Conservation (phyloP, 2,888 invertebrate species). For the Crepidodera aurea region DNA sequence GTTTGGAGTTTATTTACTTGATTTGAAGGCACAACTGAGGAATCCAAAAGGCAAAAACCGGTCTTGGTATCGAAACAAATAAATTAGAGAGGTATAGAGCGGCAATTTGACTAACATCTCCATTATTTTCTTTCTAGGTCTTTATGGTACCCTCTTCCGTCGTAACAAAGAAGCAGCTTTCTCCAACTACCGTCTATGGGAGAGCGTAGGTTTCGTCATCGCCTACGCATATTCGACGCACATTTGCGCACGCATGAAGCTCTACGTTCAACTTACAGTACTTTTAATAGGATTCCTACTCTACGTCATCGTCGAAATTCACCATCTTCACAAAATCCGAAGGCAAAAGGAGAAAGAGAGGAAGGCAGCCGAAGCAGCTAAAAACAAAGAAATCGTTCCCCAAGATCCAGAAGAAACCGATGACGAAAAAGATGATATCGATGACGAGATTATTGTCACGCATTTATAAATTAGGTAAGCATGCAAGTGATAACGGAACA, state of each 20-base stretch:
- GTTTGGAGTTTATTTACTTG: too few species aligned
- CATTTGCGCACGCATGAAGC: constrained; percentile 84
- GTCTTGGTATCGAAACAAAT: too few species aligned
- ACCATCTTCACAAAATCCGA: constrained; percentile 82
- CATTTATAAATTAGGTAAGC: constrained; percentile 69
- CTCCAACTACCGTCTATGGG: constrained; percentile 91
- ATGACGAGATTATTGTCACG: constrained; percentile 87
- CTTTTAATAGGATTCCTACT: constrained; percentile 77
- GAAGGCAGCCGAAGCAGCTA: constrained; percentile 72
- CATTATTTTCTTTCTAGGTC: constrained; percentile 64
- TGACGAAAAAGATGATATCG: constrained; percentile 86
- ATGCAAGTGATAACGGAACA: too few species aligned
- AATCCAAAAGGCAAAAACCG: too few species aligned
- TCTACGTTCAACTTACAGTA: constrained; percentile 83
- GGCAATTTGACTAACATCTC: too few species aligned
- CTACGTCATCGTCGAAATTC: constrained; percentile 81
- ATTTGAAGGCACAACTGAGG: too few species aligned
- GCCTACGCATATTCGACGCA: constrained; percentile 90
- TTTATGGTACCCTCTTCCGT: constrained; percentile 86
- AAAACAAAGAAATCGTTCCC: constrained; percentile 61
- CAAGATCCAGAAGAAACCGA: constrained; percentile 77
- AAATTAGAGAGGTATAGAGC: too few species aligned
- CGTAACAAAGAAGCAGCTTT: constrained; percentile 92
- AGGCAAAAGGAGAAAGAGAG: constrained; percentile 73
- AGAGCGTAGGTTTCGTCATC: constrained; percentile 88